Evolutionary conservation across 2,113 vertebrate species (phyloP).

Genomic region (Nothocercus nigrocapillus): DNA sequence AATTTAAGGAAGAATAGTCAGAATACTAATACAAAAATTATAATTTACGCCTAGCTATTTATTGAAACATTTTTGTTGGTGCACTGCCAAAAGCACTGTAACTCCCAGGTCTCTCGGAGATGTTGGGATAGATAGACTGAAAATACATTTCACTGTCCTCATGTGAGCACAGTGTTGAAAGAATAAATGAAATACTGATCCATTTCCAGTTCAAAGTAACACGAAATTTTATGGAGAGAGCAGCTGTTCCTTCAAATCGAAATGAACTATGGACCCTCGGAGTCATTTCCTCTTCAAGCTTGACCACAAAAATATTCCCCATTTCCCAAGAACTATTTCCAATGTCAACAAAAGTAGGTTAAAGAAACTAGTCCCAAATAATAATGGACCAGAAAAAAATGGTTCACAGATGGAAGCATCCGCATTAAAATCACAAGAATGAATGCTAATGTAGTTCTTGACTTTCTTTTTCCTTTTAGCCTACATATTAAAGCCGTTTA

Average conservation of each 20-base stretch:
- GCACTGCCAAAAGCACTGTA: neutral
- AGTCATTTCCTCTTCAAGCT: neutral
- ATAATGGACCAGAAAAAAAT: neutral
- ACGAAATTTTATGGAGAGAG: neutral
- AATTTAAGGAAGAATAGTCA: neutral
- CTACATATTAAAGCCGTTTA: neutral
- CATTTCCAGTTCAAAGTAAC: neutral
- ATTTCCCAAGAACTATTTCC: conserved; percentile 3
- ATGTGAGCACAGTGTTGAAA: neutral
- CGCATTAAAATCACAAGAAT: neutral
- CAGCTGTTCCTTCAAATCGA: conserved; percentile 10
- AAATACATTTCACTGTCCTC: neutral
- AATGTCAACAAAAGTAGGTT: conserved; percentile 3
- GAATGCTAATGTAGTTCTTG: neutral
- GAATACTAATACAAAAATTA: neutral
- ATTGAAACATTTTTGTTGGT: neutral
- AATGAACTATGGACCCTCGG: neutral
- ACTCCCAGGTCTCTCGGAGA: neutral
- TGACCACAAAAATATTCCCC: conserved; percentile 30
- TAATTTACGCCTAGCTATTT: neutral
- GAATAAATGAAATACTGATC: neutral
- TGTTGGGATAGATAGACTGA: neutral
- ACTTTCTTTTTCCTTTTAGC: neutral
- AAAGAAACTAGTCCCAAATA: neutral
- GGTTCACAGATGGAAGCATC: neutral